Percentiles rank a stretch among this genome's conserved stretches.
These are phyloP conservation scores for Chanos chanos DNA, from an alignment of 2,797 vertebrate species.

Conservation along the genomic window DNA sequence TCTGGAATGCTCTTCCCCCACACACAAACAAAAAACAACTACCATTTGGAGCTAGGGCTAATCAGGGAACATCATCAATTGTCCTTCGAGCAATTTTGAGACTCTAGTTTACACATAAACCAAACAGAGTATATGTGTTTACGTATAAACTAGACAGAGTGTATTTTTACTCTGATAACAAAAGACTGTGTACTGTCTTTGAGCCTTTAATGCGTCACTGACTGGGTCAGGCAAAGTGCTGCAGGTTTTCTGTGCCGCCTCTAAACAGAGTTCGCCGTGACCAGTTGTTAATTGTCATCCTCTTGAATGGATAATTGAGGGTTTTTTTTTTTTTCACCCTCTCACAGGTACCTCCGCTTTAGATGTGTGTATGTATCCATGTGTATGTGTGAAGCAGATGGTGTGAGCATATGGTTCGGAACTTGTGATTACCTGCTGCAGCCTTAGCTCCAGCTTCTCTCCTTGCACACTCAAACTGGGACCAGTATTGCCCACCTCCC, in stretches of 20 bases:
- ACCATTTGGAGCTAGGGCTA: no score
- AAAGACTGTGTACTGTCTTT: not conserved
- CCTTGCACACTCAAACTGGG: slow-evolving; percentile 37
- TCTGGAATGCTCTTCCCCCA: no score
- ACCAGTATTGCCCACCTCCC: slow-evolving; percentile 36
- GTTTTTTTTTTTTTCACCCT: slow-evolving; percentile 29
- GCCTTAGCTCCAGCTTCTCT: slow-evolving; percentile 47
- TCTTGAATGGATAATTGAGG: slow-evolving; percentile 47
- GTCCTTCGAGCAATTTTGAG: no score
- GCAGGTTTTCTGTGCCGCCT: not conserved
- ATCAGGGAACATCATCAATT: no score
- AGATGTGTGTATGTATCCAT: slow-evolving; percentile 17
- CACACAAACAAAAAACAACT: no score
- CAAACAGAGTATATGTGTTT: no score
- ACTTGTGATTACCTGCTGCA: slow-evolving; percentile 60
- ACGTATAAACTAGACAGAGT: no score
- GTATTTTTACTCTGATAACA: not conserved
- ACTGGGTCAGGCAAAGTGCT: not conserved
- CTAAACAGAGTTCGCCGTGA: slow-evolving; percentile 26
- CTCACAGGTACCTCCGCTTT: slow-evolving; percentile 38
- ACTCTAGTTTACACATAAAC: no score
- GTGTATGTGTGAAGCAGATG: slow-evolving; percentile 63
- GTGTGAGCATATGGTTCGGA: slow-evolving; percentile 69
- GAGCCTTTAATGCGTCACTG: not conserved
- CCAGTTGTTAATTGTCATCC: slow-evolving; percentile 44